Percentiles rank a stretch among this genome's conserved stretches.
These are phyloP conservation scores for Heteromurus nitidus DNA, from an alignment of 2,888 invertebrate species.

Conservation along the genomic window DNA sequence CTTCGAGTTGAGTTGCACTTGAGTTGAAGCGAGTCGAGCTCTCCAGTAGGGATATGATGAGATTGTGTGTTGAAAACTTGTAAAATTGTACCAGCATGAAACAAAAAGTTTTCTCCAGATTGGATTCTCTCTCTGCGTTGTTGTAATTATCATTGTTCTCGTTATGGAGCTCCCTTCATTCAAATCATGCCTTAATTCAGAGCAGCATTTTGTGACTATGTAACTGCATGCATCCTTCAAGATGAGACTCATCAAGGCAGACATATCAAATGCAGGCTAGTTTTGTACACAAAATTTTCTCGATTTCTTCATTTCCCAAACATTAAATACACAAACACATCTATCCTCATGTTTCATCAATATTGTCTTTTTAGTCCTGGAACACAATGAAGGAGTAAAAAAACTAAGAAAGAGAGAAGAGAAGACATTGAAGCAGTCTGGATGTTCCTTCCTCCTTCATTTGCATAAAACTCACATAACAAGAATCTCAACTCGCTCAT, in stretches of 20 bases:
- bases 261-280: neutral
- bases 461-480: constrained; percentile 68
- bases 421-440: constrained; percentile 41
- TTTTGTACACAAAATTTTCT: neutral
- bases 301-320: neutral
- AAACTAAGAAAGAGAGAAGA: too few species aligned
- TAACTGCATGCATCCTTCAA: too few species aligned
- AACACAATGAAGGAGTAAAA: too few species aligned
- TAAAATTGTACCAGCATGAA: neutral
- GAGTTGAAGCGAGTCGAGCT: too few species aligned
- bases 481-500: constrained; percentile 63
- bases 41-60: constrained; percentile 1
- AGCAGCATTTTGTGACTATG: neutral
- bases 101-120: constrained; percentile 13
- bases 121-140: neutral
- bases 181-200: neutral
- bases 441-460: constrained; percentile 40
- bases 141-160: constrained; percentile 12
- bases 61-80: neutral
- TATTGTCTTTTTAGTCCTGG: too few species aligned
- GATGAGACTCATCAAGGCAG: neutral
- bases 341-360: constrained; percentile 3
- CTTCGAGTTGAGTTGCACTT: too few species aligned
- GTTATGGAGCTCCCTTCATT: neutral
- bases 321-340: constrained; percentile 5